Evolutionary conservation across 1,140 invertebrate species (phyloP), one percentile per base, ranked within the genome.

Genomic region (Drosophila obscura): DNA sequence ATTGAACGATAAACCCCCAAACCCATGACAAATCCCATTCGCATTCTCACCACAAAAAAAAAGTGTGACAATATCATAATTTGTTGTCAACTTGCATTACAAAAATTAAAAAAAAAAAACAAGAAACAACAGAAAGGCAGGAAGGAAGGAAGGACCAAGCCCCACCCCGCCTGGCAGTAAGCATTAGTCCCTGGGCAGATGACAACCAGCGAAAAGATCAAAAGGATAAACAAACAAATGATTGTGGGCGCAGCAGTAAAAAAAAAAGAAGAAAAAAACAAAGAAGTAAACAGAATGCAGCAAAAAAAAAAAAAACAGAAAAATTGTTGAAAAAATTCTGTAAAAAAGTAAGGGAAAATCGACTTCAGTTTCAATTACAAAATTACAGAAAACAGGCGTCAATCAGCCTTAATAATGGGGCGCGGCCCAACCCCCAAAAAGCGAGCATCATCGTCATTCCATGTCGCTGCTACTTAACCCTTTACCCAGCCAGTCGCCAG

Each of bases 331-430:
- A 19, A 24, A 24, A 24, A 24, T 24, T 24, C 0, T 51, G 65
- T 59, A 74, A 85, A 77, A 84, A 69, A 49, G 31, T 8, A 35
- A 15, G 31, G 11, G 22, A 72, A 78, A 73, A 73, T 76, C 71
- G 62, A 83, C 83, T 87, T 87, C 83, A 88, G 83, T 87, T 87
- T 87, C 83, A 87, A 87, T 87, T 88, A 87, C 82, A 87, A 87
- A 87, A 87, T 88, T 87, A 87, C 83, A 87, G 35, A 69, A 87
- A 82, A 73, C 75, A 87, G 83, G 83, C 83, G 83, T 87, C 83
- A 87, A 87, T 87, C 83, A 87, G 83, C 79, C 78, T 87, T 87
- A 83, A 88, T 83, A 88, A 85, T 73, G 56, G 63, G 82, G 83
- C 83, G 82, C 87, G 81, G 81, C 78, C 48, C 82, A 78, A 71